These are phyloP conservation scores for Carterocephalus palaemon DNA, from an alignment of 2,888 invertebrate genomes.

Conservation along the genomic window DNA sequence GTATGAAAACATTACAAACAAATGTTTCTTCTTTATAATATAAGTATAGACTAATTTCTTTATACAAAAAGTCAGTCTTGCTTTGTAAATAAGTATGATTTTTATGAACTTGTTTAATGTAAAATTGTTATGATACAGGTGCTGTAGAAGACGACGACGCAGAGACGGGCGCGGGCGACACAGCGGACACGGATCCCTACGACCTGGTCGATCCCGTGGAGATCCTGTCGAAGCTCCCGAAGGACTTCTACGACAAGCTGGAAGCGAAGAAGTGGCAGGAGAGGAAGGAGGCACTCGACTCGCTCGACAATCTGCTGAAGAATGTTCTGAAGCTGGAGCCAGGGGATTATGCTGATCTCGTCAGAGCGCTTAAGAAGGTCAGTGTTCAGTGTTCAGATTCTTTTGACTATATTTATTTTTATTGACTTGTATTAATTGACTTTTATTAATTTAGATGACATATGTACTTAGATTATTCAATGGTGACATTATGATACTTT, in stretches of 20 bases:
- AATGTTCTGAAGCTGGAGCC: slow-evolving; percentile 90
- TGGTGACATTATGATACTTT: too few species aligned
- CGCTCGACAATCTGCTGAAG: slow-evolving; percentile 86
- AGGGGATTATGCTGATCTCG: slow-evolving; percentile 95
- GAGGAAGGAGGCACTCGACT: slow-evolving; percentile 93
- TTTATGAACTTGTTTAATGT: too few species aligned
- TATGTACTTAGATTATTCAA: too few species aligned
- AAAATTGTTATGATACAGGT: slow-evolving; percentile 42
- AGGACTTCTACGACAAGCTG: slow-evolving; percentile 96
- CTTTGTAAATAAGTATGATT: too few species aligned
- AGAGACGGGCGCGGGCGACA: slow-evolving; percentile 80
- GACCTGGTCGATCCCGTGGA: slow-evolving; percentile 96
- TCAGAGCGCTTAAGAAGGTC: slow-evolving; percentile 92
- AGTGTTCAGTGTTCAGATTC: slow-evolving; percentile 13
- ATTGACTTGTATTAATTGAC: too few species aligned
- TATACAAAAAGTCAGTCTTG: too few species aligned
- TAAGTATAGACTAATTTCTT: too few species aligned
- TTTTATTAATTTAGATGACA: too few species aligned
- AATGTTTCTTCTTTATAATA: too few species aligned
- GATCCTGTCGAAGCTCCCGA: slow-evolving; percentile 93
- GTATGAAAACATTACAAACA: too few species aligned
- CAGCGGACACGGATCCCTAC: slow-evolving; percentile 89
- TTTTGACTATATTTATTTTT: too few species aligned
- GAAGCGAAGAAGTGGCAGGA: slow-evolving; percentile 99
- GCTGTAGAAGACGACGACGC: slow-evolving; percentile 72